These are phyloP conservation scores for Sapayoa aenigma DNA, from an alignment of 2,113 vertebrate genomes.

Conservation along the genomic window DNA sequence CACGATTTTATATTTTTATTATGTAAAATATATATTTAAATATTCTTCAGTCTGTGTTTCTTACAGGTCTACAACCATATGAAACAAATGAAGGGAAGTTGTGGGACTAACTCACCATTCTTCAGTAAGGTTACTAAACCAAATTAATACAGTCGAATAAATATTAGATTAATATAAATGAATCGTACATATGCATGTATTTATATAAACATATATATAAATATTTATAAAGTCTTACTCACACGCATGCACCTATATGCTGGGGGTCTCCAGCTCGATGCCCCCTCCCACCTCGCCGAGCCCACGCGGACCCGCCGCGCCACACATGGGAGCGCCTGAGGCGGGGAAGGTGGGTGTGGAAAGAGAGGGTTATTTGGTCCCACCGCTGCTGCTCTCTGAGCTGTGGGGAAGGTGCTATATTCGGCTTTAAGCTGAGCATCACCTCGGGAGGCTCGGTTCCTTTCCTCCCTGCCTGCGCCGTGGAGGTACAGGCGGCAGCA, in stretches of 20 bases:
- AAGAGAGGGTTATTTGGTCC: not conserved
- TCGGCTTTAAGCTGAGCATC: not conserved
- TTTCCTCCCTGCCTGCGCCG: not conserved
- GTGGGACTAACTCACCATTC: not conserved
- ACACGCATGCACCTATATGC: not conserved
- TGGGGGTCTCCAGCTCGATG: not conserved
- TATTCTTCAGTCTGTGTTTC: not conserved
- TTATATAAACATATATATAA: too few relatives aligned
- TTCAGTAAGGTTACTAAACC: not conserved
- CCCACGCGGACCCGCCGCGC: rapidly evolving
- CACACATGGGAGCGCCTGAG: not conserved
- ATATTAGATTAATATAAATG: not conserved
- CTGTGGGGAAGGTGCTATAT: not conserved
- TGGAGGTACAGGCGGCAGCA: not conserved
- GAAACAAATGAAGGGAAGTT: not conserved
- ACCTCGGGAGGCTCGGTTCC: too few relatives aligned
- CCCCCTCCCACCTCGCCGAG: not conserved
- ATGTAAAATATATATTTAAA: not conserved
- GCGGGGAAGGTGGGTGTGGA: rapidly evolving
- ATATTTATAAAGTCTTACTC: not conserved
- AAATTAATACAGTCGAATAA: not conserved
- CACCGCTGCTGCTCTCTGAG: not conserved
- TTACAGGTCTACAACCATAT: not conserved
- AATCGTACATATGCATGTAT: rapidly evolving
- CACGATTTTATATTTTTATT: not conserved